Base-by-base conservation (phyloP, 2,797 vertebrate species). In the Brachyalestes nurse region DNA sequence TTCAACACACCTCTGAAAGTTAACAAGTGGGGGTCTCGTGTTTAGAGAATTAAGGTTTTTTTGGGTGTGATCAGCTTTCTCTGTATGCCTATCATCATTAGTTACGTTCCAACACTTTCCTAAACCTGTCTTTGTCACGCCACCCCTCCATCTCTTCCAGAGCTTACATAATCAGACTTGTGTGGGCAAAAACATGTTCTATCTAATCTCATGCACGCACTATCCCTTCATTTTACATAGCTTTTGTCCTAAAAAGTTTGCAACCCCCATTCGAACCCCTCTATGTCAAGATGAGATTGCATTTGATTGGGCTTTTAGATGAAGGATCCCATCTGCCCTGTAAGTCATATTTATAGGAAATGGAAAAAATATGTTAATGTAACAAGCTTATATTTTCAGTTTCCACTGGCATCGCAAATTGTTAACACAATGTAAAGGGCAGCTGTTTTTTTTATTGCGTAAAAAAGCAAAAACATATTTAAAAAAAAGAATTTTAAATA, bases 81-180 rank as follows among this genome's bases (percentile, higher is more conserved):
- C 64, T 51, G 10, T 71, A 5, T 45, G 19, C 1, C 21, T 23
- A 57, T 49, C 65, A 57, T 49, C 65, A 28, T 19, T 66, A 34
- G 45, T n/a, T 65, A 64, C 55, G 23, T 55, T 45, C 6, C 42
- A n/a, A 65, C 65, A 70, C 45, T 45, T 72, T 17, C 55, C 28
- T 42, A 25, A 80, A 38, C 6, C 14, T 40, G 23, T 49, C n/a
- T 75, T 23, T 62, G 72, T 86, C 82, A 84, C 82, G 66, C 77
- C 81, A 84, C 76, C 38, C 75, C 28, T 25, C 47, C 61, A 65
- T 21, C 45, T 34, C 61, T 14, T 19, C 53, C 61, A 2, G 25
- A 57, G 23, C 14, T 64, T 78, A 64, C 64, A 78, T 57, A 80
- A 75, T 62, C 25, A 76, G 51, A 83, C 83, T 70, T 84, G 83